Percentiles rank a stretch among this genome's conserved stretches.
Conservation (phyloP, 2,797 vertebrate species). For the Scomberomorus guttatus region DNA sequence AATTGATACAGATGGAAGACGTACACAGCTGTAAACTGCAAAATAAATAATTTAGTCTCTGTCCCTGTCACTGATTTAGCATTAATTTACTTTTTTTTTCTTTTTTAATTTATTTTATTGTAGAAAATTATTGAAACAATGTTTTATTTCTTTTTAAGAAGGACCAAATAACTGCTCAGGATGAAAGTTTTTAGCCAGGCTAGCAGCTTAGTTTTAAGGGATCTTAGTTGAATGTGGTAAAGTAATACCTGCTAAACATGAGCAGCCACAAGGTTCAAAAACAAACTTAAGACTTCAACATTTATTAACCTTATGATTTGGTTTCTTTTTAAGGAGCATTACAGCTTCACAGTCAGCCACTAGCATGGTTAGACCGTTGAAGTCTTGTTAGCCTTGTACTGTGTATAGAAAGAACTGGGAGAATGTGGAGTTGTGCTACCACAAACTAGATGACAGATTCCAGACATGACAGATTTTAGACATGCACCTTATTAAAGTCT, state of each 20-base stretch:
- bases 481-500: not conserved
- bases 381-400: not conserved
- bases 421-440: not conserved
- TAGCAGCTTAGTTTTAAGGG: not conserved
- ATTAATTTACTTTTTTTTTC: not conserved
- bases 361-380: not conserved
- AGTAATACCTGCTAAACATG: no score
- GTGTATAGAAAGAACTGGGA: not conserved
- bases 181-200: not conserved
- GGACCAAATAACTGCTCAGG: not conserved
- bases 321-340: no score
- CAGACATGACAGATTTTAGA: no score
- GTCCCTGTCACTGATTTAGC: not conserved
- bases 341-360: no score
- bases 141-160: not conserved
- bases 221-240: no score
- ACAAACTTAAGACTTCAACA: no score
- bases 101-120: not conserved
- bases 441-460: constrained; percentile 15
- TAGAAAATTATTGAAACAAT: not conserved
- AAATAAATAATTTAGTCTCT: not conserved
- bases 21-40: not conserved
- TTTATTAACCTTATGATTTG: no score
- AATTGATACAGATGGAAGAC: not conserved
- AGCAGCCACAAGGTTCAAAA: no score